These are phyloP conservation scores for Escarpia spicata DNA, from an alignment of 2,888 invertebrate species.

Conservation along the genomic window DNA sequence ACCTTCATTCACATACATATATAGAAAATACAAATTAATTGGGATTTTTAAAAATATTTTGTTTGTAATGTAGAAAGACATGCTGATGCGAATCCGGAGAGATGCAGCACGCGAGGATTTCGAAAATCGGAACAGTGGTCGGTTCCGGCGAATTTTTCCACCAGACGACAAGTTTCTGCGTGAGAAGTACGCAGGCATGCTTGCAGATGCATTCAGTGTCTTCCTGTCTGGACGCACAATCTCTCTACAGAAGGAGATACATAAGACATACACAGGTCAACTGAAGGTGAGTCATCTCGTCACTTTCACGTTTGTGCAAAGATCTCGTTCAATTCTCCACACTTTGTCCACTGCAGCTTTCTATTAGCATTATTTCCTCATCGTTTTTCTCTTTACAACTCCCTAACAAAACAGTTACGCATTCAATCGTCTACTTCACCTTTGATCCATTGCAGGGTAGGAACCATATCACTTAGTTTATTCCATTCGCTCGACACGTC, in stretches of 20 bases:
- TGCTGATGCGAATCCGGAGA: constrained; percentile 55
- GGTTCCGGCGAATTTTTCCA: constrained; percentile 63
- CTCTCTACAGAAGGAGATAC: constrained; percentile 59
- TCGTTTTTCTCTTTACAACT: too few species aligned
- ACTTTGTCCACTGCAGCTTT: neutral
- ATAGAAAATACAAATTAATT: neutral
- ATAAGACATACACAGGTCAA: constrained; percentile 51
- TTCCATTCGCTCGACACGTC: too few species aligned
- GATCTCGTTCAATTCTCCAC: neutral
- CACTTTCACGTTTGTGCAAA: neutral
- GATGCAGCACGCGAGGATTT: constrained; percentile 59
- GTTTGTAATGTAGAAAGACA: constrained; percentile 54
- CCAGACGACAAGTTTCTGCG: constrained; percentile 57
- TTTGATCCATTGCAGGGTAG: too few species aligned
- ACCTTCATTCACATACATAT: neutral
- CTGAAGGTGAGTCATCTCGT: neutral
- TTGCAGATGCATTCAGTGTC: constrained; percentile 54
- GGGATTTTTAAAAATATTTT: neutral
- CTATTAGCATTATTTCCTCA: too few species aligned
- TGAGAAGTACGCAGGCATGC: constrained; percentile 57
- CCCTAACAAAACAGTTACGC: too few species aligned
- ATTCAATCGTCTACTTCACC: too few species aligned
- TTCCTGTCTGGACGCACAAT: constrained; percentile 56
- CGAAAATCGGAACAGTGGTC: constrained; percentile 61
- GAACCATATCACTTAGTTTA: too few species aligned